Evolutionary conservation across 2,797 vertebrate genomes (phyloP).

Genomic region (Vespertilio murinus): DNA sequence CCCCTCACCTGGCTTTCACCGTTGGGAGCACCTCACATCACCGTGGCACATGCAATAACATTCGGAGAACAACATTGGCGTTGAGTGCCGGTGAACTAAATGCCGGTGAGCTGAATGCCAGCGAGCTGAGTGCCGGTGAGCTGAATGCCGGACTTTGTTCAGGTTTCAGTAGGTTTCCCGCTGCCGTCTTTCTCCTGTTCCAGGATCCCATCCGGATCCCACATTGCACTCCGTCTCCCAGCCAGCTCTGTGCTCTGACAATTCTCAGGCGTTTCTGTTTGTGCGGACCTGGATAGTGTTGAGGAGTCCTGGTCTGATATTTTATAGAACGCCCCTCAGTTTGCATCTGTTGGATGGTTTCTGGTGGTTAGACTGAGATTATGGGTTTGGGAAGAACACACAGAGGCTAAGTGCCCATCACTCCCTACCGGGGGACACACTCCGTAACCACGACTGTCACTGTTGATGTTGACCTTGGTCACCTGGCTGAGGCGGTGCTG

Average conservation of each 20-base stretch:
- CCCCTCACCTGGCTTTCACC: too few species aligned
- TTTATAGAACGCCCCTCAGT: neutral
- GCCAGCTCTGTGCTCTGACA: neutral
- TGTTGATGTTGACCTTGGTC: neutral
- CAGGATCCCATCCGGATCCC: neutral
- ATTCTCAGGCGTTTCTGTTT: neutral
- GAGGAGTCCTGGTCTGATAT: too few species aligned
- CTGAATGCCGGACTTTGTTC: neutral
- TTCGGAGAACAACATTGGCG: too few species aligned
- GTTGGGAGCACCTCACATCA: accelerated
- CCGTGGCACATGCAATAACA: accelerated
- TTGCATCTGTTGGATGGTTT: neutral
- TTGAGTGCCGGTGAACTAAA: too few species aligned
- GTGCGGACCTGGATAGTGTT: neutral
- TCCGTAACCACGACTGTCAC: accelerated
- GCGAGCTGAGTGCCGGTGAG: neutral
- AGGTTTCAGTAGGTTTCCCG: neutral
- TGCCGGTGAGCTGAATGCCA: accelerated
- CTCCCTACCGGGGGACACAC: accelerated
- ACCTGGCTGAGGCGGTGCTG: neutral
- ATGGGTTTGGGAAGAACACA: neutral
- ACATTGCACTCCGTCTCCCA: accelerated
- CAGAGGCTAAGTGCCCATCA: neutral
- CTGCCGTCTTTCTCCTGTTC: neutral
- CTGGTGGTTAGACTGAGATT: neutral